Evolutionary conservation across 2,113 vertebrate genomes (phyloP).

Genomic region (Loxodonta africana): DNA sequence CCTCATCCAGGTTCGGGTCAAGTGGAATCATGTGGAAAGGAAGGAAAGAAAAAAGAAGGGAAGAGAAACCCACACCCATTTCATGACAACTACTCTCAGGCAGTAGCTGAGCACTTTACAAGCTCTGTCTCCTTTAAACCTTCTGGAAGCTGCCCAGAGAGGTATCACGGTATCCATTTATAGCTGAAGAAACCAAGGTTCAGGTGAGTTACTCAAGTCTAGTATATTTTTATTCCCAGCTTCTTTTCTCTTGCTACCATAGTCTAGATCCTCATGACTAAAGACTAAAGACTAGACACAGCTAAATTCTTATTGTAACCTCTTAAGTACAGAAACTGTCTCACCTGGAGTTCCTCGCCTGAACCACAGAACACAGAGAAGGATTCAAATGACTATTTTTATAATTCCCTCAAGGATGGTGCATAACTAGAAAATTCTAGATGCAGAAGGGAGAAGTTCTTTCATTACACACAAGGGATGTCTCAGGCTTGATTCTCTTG

Average conservation of each 20-base stretch:
- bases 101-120: rapidly evolving
- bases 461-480: rapidly evolving
- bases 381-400: neutral
- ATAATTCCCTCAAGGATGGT: neutral
- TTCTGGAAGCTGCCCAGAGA: too few relatives aligned
- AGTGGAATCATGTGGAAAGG: neutral
- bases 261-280: neutral
- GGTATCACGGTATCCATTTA: rapidly evolving
- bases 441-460: neutral
- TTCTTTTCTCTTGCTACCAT: neutral
- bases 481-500: neutral
- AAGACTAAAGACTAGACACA: neutral
- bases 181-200: neutral
- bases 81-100: neutral
- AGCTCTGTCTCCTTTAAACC: neutral
- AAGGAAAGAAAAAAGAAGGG: neutral
- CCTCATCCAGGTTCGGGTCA: neutral
- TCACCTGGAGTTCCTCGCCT: neutral
- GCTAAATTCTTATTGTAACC: neutral
- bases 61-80: too few relatives aligned
- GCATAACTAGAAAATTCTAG: neutral
- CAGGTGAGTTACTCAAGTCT: rapidly evolving
- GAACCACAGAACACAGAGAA: neutral
- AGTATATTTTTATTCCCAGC: rapidly evolving
- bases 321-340: neutral